phyloP scores from a whole-genome alignment of 2,797 vertebrate species.

The Gallinago solitaria region DNA sequence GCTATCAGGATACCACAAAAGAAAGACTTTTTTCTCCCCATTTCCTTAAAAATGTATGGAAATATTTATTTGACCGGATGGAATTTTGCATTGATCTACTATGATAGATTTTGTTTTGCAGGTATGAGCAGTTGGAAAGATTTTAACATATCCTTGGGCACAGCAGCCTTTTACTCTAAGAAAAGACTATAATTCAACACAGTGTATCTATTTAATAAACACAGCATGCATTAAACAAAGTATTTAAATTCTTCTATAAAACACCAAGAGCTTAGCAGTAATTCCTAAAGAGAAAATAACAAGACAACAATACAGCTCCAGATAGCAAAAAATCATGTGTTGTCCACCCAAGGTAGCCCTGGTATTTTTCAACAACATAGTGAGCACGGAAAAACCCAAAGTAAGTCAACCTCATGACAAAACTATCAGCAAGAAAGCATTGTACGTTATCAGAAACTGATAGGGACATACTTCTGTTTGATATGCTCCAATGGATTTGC shows the following conservation, averaged over 20 bases:
- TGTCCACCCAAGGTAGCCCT: background rate
- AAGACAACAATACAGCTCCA: background rate
- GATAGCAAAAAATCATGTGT: background rate
- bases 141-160: background rate
- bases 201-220: conserved; percentile 11
- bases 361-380: background rate
- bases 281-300: conserved; percentile 26
- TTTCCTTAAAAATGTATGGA: background rate
- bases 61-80: background rate
- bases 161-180: background rate
- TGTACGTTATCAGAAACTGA: background rate
- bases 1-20: background rate
- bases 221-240: background rate
- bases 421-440: background rate
- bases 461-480: background rate
- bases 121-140: background rate
- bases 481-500: background rate
- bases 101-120: background rate
- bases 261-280: background rate
- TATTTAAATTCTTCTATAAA: conserved; percentile 29
- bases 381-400: background rate
- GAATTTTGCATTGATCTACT: background rate
- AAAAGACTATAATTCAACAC: background rate
- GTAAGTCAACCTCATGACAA: background rate
- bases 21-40: background rate